phyloP scores from a whole-genome alignment of 2,113 vertebrate genomes.

The Labrus mixtus region DNA sequence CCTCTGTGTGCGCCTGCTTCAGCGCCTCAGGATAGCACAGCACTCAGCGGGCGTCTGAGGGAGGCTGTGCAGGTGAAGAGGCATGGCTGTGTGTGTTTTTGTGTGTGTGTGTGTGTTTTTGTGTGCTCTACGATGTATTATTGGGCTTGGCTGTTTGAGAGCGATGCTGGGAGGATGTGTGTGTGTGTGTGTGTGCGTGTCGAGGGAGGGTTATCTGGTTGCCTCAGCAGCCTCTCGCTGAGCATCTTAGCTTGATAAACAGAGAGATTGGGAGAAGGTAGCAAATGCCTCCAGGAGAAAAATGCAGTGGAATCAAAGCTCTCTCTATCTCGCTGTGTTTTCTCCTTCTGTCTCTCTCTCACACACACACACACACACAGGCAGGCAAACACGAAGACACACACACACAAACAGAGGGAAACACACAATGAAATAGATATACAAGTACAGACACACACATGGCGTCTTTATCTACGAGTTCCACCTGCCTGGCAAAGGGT shows the following conservation, averaged over 20 bases:
- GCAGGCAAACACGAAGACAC: slow-evolving; percentile 5
- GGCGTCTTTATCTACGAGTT: slow-evolving; percentile 70
- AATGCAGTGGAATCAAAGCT: slow-evolving; percentile 74
- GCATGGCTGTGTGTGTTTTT: slow-evolving; percentile 29
- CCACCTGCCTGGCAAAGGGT: slow-evolving; percentile 72
- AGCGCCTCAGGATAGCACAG: slow-evolving; percentile 50
- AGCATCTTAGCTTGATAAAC: slow-evolving; percentile 72
- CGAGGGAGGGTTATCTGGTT: slow-evolving; percentile 60
- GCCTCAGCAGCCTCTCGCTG: slow-evolving; percentile 71
- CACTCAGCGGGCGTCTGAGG: slow-evolving; percentile 37
- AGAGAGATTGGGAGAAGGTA: slow-evolving; percentile 72
- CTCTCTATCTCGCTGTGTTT: slow-evolving; percentile 11
- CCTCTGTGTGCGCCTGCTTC: slow-evolving; percentile 41
- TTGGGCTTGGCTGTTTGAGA: slow-evolving; percentile 40
- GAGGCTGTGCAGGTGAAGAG: slow-evolving; percentile 50
- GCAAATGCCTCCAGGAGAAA: slow-evolving; percentile 75
- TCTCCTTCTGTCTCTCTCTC: slow-evolving; percentile 12
- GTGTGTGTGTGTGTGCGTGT: slow-evolving; percentile 24
- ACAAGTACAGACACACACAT: not conserved
- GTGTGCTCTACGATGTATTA: slow-evolving; percentile 49
- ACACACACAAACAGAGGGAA: slow-evolving; percentile 24
- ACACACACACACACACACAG: slow-evolving; percentile 19
- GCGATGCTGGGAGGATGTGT: slow-evolving; percentile 5
- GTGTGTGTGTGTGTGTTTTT: slow-evolving; percentile 12
- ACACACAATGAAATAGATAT: slow-evolving; percentile 5